These are phyloP conservation scores for Megaceryle alcyon DNA, from an alignment of 2,797 vertebrate genomes.

Conservation along the genomic window DNA sequence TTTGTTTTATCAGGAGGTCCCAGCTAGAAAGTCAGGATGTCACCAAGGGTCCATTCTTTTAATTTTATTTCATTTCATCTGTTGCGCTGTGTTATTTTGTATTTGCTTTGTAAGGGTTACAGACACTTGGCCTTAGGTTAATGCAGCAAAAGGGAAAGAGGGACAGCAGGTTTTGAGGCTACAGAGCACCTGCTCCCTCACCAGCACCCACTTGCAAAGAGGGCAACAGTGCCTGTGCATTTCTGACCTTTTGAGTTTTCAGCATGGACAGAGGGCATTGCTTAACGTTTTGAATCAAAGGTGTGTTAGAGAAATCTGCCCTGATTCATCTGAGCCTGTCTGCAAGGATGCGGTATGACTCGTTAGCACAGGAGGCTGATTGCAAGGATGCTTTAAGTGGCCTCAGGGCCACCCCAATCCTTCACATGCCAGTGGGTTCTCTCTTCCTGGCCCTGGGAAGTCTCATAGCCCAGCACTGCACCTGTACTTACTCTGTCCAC, in stretches of 20 bases:
- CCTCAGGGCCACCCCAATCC: neutral
- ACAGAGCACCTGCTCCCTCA: neutral
- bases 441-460: neutral
- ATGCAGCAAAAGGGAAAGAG: neutral
- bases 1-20: neutral
- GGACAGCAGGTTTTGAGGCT: neutral
- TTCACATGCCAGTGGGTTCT: neutral
- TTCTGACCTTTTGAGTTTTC: neutral
- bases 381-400: fast-evolving
- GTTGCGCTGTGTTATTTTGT: neutral
- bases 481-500: neutral
- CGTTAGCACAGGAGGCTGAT: neutral
- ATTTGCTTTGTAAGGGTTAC: neutral
- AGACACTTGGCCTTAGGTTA: neutral
- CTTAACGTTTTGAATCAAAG: neutral
- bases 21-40: neutral
- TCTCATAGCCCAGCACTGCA: fast-evolving
- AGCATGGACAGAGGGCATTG: neutral
- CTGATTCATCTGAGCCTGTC: fast-evolving
- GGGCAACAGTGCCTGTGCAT: neutral
- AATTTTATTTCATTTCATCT: neutral
- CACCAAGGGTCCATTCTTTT: neutral
- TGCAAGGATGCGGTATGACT: fast-evolving
- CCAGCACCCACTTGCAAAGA: fast-evolving
- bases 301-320: neutral